Percentiles rank a stretch among this genome's conserved stretches.
These are phyloP conservation scores for Aurelia sp. DNA, from an alignment of 30 jellyfish, hydroid and myxozoan genomes.

Conservation along the genomic window DNA sequence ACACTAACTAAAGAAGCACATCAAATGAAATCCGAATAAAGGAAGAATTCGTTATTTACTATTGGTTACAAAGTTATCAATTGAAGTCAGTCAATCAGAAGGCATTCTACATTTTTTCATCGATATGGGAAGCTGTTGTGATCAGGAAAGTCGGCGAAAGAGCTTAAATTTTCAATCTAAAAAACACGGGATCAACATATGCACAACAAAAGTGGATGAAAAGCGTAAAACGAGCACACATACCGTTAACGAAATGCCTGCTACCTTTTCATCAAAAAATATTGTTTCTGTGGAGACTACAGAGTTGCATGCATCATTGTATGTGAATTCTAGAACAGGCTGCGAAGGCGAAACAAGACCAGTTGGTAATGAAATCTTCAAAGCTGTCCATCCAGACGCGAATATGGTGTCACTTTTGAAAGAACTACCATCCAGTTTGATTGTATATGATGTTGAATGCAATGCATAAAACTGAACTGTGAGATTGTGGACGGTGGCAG, in stretches of 20 bases:
- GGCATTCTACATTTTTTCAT: no score
- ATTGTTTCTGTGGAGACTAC: neutral
- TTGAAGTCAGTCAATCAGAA: no score
- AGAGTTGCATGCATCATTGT: constrained; percentile 26
- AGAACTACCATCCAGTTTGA: neutral
- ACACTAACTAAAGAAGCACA: no score
- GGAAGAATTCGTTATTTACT: no score
- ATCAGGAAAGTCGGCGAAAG: no score
- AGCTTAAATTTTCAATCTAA: no score
- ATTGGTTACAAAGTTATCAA: no score
- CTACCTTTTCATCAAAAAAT: constrained; percentile 30
- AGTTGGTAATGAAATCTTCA: constrained; percentile 1
- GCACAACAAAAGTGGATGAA: neutral
- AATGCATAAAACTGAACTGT: constrained; percentile 33
- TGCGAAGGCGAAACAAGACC: constrained; percentile 33
- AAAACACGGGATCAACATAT: neutral
- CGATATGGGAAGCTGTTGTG: no score
- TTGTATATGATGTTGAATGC: neutral
- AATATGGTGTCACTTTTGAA: neutral
- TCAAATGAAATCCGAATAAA: no score
- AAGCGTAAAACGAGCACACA: neutral
- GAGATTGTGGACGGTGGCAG: constrained; percentile 6
- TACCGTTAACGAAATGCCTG: constrained; percentile 34
- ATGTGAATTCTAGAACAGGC: constrained; percentile 2
- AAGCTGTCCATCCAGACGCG: constrained; percentile 9